phyloP scores from a whole-genome alignment of 2,797 vertebrate species.

The Catamblyrhynchus diadema region DNA sequence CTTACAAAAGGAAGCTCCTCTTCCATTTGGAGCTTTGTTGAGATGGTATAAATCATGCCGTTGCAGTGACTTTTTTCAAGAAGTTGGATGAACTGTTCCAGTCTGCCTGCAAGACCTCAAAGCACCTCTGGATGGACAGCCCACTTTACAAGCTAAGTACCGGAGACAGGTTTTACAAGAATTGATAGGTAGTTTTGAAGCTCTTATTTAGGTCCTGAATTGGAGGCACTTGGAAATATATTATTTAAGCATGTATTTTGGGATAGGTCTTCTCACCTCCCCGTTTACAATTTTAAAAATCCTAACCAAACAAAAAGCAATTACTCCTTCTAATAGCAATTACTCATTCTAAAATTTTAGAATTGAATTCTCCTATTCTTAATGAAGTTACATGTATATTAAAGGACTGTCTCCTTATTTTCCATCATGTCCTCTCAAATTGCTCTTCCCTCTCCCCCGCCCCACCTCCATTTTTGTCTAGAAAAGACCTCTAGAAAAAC shows the following conservation, averaged over 20 bases:
- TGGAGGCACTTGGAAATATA: background rate
- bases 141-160: background rate
- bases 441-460: rapidly evolving
- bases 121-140: background rate
- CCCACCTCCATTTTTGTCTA: background rate
- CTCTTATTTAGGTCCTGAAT: background rate
- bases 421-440: background rate
- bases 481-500: background rate
- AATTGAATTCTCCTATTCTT: background rate
- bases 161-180: background rate
- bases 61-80: background rate
- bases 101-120: background rate
- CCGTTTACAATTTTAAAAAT: background rate
- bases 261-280: background rate
- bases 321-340: background rate
- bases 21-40: background rate
- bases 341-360: background rate
- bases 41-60: background rate
- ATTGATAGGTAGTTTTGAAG: background rate
- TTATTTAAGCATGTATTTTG: background rate
- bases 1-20: background rate
- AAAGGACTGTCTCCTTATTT: background rate
- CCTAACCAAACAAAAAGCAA: background rate
- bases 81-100: background rate
- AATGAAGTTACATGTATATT: background rate